These are phyloP conservation scores for Thamnaconus septentrionalis DNA, from an alignment of 2,113 vertebrate genomes.

Conservation along the genomic window DNA sequence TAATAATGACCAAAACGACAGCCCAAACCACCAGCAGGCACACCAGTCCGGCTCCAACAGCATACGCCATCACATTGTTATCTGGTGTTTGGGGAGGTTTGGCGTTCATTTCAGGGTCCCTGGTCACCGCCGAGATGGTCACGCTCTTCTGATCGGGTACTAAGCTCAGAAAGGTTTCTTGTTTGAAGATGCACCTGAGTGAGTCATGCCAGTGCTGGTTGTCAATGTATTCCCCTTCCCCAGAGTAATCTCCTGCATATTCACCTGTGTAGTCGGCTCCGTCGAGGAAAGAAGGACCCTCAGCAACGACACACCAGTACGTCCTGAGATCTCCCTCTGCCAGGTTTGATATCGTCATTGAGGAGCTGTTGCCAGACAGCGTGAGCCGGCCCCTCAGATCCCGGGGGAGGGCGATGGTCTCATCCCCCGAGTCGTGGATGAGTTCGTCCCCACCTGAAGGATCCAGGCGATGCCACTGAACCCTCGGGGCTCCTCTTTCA, in stretches of 20 bases:
- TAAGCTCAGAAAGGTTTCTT: conserved; percentile 36
- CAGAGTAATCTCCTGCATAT: background rate
- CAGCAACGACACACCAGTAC: conserved; percentile 66
- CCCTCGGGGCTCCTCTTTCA: background rate
- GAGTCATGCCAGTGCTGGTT: background rate
- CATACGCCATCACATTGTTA: background rate
- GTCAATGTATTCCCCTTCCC: background rate
- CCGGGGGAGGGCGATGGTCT: conserved; percentile 16
- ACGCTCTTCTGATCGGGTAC: accelerated
- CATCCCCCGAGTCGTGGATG: conserved; percentile 36
- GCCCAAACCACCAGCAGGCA: conserved; percentile 32
- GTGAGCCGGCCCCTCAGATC: conserved; percentile 41
- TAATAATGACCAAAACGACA: conserved; percentile 16
- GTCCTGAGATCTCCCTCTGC: conserved; percentile 29
- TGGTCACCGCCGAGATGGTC: accelerated
- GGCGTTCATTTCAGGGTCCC: accelerated
- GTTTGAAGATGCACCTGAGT: conserved; percentile 56
- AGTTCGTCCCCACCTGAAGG: conserved; percentile 14
- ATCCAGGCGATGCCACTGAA: conserved; percentile 63
- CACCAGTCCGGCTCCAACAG: conserved; percentile 17
- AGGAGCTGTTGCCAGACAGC: conserved; percentile 16
- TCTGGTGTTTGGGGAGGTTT: background rate
- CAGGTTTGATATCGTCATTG: conserved; percentile 42
- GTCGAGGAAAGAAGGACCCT: background rate
- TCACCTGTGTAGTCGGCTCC: background rate